These are phyloP conservation scores for Agrochola macilenta DNA, from an alignment of 2,888 invertebrate genomes.

Conservation along the genomic window DNA sequence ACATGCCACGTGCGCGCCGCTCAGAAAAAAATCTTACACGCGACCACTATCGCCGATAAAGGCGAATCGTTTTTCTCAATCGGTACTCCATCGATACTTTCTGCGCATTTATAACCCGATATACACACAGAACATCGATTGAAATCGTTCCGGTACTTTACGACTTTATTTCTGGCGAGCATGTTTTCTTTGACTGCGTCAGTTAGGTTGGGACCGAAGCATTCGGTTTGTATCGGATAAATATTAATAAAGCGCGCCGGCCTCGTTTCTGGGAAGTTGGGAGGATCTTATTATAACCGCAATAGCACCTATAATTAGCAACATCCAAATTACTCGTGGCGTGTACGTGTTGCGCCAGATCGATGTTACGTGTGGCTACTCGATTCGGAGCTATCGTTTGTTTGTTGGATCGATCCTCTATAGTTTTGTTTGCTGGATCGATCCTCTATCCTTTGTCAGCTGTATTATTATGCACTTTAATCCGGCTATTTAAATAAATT, in stretches of 20 bases:
- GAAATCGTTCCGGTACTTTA: constrained; percentile 89
- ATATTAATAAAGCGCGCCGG: constrained; percentile 90
- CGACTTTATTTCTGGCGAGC: constrained; percentile 89
- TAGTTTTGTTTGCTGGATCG: constrained; percentile 77
- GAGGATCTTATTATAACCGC: constrained; percentile 91
- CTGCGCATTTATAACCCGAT: constrained; percentile 85
- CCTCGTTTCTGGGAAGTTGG: constrained; percentile 90
- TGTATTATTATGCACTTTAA: constrained; percentile 69
- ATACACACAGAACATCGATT: constrained; percentile 87
- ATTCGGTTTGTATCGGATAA: constrained; percentile 89
- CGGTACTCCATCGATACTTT: constrained; percentile 82
- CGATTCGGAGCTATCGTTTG: constrained; percentile 77
- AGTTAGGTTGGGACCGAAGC: constrained; percentile 86
- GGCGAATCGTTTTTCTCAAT: constrained; percentile 78
- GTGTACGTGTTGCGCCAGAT: constrained; percentile 85
- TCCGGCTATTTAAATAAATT: constrained; percentile 55
- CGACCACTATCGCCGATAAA: constrained; percentile 72
- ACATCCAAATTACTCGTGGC: constrained; percentile 88
- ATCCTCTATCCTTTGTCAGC: constrained; percentile 72
- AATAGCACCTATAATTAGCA: constrained; percentile 91
- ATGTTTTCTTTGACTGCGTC: constrained; percentile 90
- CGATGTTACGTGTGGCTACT: constrained; percentile 84
- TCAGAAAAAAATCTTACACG: constrained; percentile 69
- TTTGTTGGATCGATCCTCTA: constrained; percentile 76
- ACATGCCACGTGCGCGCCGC: constrained; percentile 70